Conservation (phyloP, 1,140 invertebrate species). For the Thalassaphorura encarpata region DNA sequence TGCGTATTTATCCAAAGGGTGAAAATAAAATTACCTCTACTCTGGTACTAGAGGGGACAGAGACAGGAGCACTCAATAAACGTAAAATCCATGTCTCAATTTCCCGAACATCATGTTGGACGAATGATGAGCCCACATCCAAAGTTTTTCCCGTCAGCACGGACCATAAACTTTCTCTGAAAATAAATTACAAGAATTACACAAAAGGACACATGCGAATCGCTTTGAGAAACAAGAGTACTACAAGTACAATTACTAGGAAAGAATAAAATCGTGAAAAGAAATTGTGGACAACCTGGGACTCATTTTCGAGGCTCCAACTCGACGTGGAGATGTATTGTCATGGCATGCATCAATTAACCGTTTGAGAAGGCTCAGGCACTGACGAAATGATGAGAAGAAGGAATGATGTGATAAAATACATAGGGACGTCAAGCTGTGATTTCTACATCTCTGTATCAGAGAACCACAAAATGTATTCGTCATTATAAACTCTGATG, state of each 20-base stretch:
- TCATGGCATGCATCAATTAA: slow-evolving; percentile 96
- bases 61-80: slow-evolving; percentile 90
- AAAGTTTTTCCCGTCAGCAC: slow-evolving; percentile 60
- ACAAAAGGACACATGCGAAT: not conserved
- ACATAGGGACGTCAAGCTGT: slow-evolving; percentile 92
- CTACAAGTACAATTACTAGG: not conserved
- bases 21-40: slow-evolving; percentile 58
- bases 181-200: slow-evolving; percentile 34
- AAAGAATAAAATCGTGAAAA: slow-evolving; percentile 1
- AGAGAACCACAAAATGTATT: slow-evolving; percentile 26
- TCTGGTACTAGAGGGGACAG: slow-evolving; percentile 90
- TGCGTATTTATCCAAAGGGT: too few species aligned
- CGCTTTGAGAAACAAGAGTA: too few species aligned
- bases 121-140: slow-evolving; percentile 64
- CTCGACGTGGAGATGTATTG: slow-evolving; percentile 71
- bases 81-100: slow-evolving; percentile 98
- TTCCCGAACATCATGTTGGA: slow-evolving; percentile 90
- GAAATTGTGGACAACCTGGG: slow-evolving; percentile 50
- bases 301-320: slow-evolving; percentile 74
- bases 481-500: not conserved
- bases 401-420: slow-evolving; percentile 98
- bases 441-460: slow-evolving; percentile 62
- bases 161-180: slow-evolving; percentile 86
- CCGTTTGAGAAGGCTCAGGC: slow-evolving; percentile 86
- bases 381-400: slow-evolving; percentile 94